phyloP scores from a whole-genome alignment of 1,140 invertebrate species.

The Drosophila guanche region DNA sequence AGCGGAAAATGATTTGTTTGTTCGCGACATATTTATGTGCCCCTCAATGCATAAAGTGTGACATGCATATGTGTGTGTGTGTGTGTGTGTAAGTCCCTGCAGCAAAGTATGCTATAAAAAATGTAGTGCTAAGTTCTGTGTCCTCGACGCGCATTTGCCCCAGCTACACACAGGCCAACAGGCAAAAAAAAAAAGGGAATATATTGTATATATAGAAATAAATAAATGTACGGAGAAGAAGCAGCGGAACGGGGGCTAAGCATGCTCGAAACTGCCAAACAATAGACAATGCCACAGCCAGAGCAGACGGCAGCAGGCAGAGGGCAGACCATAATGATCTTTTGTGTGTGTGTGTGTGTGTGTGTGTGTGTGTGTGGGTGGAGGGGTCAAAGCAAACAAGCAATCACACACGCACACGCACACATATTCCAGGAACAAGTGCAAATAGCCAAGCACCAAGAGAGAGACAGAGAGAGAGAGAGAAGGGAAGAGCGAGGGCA shows the following conservation, averaged over 20 bases:
- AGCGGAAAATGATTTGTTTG: not conserved
- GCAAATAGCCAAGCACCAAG: conserved; percentile 30
- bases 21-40: not conserved
- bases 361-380: not conserved
- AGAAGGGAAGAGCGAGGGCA: too few relatives aligned
- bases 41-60: not conserved
- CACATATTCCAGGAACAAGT: conserved; percentile 24
- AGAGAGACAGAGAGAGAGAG: too few relatives aligned
- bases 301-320: conserved; percentile 10
- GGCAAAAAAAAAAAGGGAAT: conserved; percentile 7
- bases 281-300: conserved; percentile 54
- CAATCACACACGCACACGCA: conserved; percentile 33
- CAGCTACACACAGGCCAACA: conserved; percentile 21
- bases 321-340: conserved; percentile 60
- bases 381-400: conserved; percentile 47
- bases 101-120: conserved; percentile 65
- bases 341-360: conserved; percentile 29
- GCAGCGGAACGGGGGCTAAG: conserved; percentile 56
- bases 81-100: conserved; percentile 18
- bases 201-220: conserved; percentile 3
- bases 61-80: conserved; percentile 17
- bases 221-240: conserved; percentile 19
- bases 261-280: conserved; percentile 70
- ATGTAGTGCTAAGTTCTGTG: conserved; percentile 72
- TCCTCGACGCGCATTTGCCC: conserved; percentile 38